A percentile compares a stretch with the other conserved stretches of the same genome.
These are phyloP conservation scores for Caenorhabditis doughertyi DNA, from an alignment of 2,888 invertebrate species.

Conservation along the genomic window DNA sequence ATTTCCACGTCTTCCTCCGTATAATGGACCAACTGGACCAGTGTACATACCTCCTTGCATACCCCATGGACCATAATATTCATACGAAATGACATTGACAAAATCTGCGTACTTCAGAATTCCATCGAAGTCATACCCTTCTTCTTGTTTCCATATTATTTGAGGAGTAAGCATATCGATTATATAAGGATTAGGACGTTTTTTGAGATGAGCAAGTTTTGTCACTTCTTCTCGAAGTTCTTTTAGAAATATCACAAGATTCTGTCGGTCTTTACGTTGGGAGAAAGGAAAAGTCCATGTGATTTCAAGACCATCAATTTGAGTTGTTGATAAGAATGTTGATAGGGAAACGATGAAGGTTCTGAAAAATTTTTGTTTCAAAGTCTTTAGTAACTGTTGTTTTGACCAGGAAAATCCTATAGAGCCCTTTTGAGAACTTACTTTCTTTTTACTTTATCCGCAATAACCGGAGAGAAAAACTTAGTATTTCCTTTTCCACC, in stretches of 20 bases:
- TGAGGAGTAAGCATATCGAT: slow-evolving; percentile 19
- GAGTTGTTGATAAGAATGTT: not conserved
- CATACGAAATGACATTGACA: slow-evolving; percentile 3
- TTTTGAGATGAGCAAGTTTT: not conserved
- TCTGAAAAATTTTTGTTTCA: not conserved
- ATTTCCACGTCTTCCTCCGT: slow-evolving; percentile 25
- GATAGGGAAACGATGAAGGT: not conserved
- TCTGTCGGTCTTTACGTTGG: not conserved
- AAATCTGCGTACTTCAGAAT: slow-evolving; percentile 1
- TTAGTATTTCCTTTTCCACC: slow-evolving; percentile 15
- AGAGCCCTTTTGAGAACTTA: not conserved
- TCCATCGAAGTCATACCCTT: slow-evolving; percentile 12
- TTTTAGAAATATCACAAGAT: not conserved
- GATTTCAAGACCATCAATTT: slow-evolving; percentile 27
- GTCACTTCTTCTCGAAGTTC: not conserved
- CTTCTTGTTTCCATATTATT: slow-evolving; percentile 21
- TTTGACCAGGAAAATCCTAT: not conserved
- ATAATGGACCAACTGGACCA: slow-evolving; percentile 3
- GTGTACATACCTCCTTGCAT: not conserved
- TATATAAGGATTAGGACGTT: not conserved
- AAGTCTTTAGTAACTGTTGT: not conserved
- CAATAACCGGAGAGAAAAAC: slow-evolving; percentile 3
- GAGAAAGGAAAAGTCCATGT: slow-evolving; percentile 13
- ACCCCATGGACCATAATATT: slow-evolving; percentile 15
- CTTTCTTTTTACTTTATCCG: slow-evolving; percentile 9